phyloP scores from a whole-genome alignment of 2,797 vertebrate genomes.

The Sylvia borin region DNA sequence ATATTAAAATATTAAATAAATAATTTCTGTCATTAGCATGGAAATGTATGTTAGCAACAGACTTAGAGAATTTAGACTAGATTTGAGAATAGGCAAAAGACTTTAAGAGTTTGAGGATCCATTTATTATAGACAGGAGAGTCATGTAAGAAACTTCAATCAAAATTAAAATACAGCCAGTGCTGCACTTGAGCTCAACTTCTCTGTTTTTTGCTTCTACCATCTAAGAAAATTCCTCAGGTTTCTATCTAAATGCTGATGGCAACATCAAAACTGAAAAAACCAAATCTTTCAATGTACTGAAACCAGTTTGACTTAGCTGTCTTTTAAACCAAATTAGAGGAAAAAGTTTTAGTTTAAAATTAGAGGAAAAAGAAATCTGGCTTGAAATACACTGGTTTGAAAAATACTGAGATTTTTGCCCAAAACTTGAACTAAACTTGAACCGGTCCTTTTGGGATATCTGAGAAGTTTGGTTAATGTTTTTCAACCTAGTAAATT shows the following conservation, averaged over 20 bases:
- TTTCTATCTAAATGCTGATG: neutral
- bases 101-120: neutral
- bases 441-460: conserved; percentile 6
- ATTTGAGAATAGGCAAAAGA: neutral
- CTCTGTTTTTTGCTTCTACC: neutral
- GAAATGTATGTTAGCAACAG: neutral
- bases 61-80: neutral
- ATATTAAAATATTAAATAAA: neutral
- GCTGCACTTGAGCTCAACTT: neutral
- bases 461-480: conserved; percentile 41
- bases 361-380: neutral
- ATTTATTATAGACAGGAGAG: neutral
- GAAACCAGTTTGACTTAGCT: neutral
- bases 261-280: neutral
- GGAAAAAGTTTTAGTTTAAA: neutral
- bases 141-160: neutral
- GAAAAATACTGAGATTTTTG: neutral
- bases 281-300: neutral
- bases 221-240: neutral
- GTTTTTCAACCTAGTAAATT: conserved; percentile 49
- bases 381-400: neutral
- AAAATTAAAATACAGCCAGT: neutral
- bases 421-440: conserved; percentile 25
- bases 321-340: neutral
- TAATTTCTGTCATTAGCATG: neutral